These are phyloP conservation scores for Empidonax alnorum DNA, from an alignment of 2,113 vertebrate genomes.

Conservation along the genomic window DNA sequence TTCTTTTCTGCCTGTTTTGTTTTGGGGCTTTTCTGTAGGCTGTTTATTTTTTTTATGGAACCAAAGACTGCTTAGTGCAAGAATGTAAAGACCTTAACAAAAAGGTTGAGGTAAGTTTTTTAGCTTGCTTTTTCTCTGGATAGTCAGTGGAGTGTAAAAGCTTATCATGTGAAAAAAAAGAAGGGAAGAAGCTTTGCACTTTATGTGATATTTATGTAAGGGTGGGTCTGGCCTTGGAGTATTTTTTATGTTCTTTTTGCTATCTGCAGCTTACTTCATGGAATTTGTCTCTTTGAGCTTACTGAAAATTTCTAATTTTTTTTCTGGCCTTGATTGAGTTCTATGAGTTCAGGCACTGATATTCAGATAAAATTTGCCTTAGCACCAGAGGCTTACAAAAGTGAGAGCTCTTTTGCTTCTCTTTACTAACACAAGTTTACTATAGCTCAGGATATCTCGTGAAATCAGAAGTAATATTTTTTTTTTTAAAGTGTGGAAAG, in stretches of 20 bases:
- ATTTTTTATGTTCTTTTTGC: background rate
- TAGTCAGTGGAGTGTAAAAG: background rate
- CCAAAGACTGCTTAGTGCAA: slow-evolving; percentile 97
- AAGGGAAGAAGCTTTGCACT: background rate
- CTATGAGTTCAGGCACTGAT: background rate
- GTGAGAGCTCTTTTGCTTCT: background rate
- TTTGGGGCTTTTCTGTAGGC: slow-evolving; percentile 72
- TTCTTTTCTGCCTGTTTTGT: slow-evolving; percentile 3
- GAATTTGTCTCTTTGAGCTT: background rate
- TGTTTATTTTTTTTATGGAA: slow-evolving; percentile 97
- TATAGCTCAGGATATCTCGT: background rate
- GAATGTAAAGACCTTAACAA: slow-evolving; percentile 98
- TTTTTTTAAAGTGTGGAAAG: background rate
- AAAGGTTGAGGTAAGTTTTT: slow-evolving; percentile 91
- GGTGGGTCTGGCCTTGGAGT: background rate
- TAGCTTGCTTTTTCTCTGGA: background rate
- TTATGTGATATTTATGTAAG: background rate
- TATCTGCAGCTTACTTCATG: background rate
- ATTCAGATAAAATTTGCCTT: background rate
- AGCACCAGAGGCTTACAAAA: background rate
- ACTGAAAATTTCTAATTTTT: background rate
- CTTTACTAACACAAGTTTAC: background rate
- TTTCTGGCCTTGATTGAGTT: background rate
- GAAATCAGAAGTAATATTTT: background rate
- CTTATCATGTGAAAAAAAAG: background rate